These are phyloP conservation scores for Trichogramma evanescens DNA, from an alignment of 2,888 invertebrate genomes.

Conservation along the genomic window DNA sequence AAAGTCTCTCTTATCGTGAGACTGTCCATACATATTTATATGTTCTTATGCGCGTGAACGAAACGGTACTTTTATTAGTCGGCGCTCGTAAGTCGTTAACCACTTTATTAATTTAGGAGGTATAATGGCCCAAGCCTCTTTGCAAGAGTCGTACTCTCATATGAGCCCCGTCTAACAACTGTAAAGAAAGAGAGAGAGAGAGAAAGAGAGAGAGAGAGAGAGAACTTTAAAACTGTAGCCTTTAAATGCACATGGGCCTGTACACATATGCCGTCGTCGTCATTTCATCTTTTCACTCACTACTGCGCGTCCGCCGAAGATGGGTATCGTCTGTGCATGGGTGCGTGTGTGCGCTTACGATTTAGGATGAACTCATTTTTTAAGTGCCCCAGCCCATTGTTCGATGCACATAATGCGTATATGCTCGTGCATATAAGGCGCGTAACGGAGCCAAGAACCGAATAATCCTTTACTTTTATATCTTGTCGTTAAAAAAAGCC, in stretches of 20 bases:
- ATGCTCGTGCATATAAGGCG: too few species aligned
- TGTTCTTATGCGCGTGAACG: constrained; percentile 10
- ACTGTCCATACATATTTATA: constrained; percentile 7
- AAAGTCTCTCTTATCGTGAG: constrained; percentile 15
- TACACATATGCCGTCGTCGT: too few species aligned
- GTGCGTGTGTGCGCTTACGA: constrained; percentile 22
- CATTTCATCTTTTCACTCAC: too few species aligned
- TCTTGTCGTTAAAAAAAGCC: too few species aligned
- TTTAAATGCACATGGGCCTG: too few species aligned
- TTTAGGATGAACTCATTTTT: too few species aligned
- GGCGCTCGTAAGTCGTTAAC: constrained; percentile 28
- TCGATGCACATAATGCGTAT: too few species aligned
- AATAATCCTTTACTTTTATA: too few species aligned
- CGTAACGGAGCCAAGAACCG: too few species aligned
- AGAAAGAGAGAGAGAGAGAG: background rate
- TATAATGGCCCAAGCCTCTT: constrained; percentile 28
- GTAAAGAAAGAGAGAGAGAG: background rate
- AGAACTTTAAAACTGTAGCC: background rate
- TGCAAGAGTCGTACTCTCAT: too few species aligned
- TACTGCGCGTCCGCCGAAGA: too few species aligned
- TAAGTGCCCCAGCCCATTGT: too few species aligned
- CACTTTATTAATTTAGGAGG: constrained; percentile 42
- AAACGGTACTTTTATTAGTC: constrained; percentile 28
- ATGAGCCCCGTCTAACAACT: background rate
- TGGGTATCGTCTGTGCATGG: constrained; percentile 19